phyloP scores from a whole-genome alignment of 2,888 invertebrate genomes.

The Caenorhabditis sulstoni region DNA sequence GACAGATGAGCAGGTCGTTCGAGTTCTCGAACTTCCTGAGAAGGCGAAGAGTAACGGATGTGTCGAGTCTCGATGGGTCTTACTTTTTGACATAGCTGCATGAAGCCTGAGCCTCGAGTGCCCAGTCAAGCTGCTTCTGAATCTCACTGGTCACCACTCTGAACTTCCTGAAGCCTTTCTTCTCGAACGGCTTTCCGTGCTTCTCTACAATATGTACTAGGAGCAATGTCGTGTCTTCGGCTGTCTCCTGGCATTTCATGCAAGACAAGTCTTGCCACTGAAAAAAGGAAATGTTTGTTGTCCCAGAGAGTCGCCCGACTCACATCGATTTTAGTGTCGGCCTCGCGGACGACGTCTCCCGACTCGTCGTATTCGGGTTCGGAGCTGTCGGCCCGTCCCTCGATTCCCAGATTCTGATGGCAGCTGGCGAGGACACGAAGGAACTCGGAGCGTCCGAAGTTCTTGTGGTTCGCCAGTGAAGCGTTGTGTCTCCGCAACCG shows the following conservation, averaged over 20 bases:
- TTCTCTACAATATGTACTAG: slow-evolving; percentile 14
- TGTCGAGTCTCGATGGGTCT: neutral
- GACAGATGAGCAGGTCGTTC: slow-evolving; percentile 30
- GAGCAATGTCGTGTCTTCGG: neutral
- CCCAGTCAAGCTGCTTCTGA: slow-evolving; percentile 3
- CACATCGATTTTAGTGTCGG: slow-evolving; percentile 15
- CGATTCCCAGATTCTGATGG: slow-evolving; percentile 27
- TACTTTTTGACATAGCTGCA: slow-evolving; percentile 34
- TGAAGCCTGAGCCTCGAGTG: slow-evolving; percentile 9
- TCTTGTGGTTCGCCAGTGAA: slow-evolving; percentile 15
- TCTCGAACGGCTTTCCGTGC: slow-evolving; percentile 34
- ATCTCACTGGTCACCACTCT: neutral
- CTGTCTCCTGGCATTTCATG: slow-evolving; percentile 22
- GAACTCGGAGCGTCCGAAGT: slow-evolving; percentile 23
- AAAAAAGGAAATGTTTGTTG: slow-evolving; percentile 4
- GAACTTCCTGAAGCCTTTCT: slow-evolving; percentile 9
- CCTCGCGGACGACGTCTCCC: slow-evolving; percentile 11
- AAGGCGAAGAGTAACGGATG: neutral
- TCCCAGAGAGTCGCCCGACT: neutral
- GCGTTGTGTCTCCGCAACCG: slow-evolving; percentile 15
- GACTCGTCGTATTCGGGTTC: neutral
- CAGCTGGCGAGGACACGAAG: slow-evolving; percentile 9
- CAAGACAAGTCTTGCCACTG: slow-evolving; percentile 32
- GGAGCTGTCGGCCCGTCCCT: slow-evolving; percentile 6
- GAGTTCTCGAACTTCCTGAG: slow-evolving; percentile 37